Percentiles rank a stretch among this genome's conserved stretches.
phyloP scores from a whole-genome alignment of 2,888 invertebrate genomes.

The Helicoverpa assulta region DNA sequence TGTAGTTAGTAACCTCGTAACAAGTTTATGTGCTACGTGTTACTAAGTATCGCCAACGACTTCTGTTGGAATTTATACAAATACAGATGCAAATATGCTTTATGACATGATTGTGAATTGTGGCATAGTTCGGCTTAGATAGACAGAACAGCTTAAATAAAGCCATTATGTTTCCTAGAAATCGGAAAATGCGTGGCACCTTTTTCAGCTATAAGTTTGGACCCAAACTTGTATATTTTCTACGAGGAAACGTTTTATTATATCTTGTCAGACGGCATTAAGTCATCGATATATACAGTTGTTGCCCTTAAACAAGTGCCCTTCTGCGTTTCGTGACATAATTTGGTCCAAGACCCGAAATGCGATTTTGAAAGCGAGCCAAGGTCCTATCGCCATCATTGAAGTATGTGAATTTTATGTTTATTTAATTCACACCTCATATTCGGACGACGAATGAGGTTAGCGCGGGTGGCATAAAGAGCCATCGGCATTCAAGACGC shows the following conservation, averaged over 20 bases:
- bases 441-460: constrained; percentile 64
- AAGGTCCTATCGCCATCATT: constrained; percentile 58
- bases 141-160: too few relatives aligned
- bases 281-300: neutral
- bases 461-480: constrained; percentile 58
- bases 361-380: constrained; percentile 54
- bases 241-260: neutral
- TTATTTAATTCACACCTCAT: constrained; percentile 66
- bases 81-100: too few relatives aligned
- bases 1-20: constrained; percentile 9
- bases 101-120: too few relatives aligned
- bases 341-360: constrained; percentile 36
- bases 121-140: too few relatives aligned
- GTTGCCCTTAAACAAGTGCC: constrained; percentile 16
- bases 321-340: constrained; percentile 38
- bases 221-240: too few relatives aligned
- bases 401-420: constrained; percentile 60
- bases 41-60: neutral
- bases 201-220: too few relatives aligned
- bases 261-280: too few relatives aligned
- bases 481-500: constrained; percentile 73
- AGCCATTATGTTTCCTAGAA: too few relatives aligned
- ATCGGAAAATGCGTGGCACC: too few relatives aligned
- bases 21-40: constrained; percentile 15
- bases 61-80: neutral